Conservation (phyloP, 2,113 vertebrate species). For the Probosciger aterrimus region DNA sequence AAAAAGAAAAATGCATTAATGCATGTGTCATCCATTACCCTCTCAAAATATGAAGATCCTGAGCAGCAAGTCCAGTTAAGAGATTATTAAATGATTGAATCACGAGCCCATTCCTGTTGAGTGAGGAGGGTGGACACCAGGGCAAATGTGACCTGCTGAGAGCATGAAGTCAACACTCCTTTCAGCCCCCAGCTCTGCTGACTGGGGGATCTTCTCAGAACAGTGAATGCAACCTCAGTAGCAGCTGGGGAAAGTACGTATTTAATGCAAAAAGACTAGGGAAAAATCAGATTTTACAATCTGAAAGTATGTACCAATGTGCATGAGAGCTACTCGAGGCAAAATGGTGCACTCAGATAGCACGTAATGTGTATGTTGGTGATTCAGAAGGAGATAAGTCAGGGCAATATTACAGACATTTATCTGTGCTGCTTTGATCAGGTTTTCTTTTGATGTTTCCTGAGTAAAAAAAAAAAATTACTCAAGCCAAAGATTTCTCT, state of each 20-base stretch:
- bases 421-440: slow-evolving; percentile 42
- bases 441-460: slow-evolving; percentile 36
- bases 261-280: neutral
- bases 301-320: neutral
- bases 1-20: neutral
- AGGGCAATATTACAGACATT: neutral
- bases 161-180: neutral
- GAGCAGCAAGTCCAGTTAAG: neutral
- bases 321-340: neutral
- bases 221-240: neutral
- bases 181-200: neutral
- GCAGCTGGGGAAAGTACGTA: neutral
- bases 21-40: neutral
- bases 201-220: neutral
- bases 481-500: neutral
- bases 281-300: neutral
- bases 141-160: neutral
- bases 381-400: slow-evolving; percentile 19
- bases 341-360: neutral
- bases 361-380: neutral
- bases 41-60: neutral
- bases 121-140: neutral
- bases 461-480: neutral
- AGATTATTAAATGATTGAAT: neutral
- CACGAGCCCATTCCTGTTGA: neutral